phyloP scores from a whole-genome alignment of 2,113 vertebrate species.

The Clinocottus analis region DNA sequence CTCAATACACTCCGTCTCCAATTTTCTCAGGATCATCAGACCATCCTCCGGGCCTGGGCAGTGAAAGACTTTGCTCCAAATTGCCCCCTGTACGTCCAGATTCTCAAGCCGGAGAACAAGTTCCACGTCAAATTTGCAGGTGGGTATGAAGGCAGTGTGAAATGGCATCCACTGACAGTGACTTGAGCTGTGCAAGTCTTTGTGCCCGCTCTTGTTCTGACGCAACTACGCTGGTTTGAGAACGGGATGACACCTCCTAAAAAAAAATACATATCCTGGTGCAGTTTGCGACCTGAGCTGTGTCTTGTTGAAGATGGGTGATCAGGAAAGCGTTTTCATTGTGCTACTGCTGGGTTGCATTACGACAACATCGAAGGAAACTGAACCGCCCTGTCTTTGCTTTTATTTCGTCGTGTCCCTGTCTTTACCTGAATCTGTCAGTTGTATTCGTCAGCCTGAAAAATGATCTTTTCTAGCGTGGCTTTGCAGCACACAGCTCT shows the following conservation, averaged over 20 bases:
- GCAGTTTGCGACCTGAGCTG: slow-evolving; percentile 1
- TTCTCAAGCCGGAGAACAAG: slow-evolving; percentile 88
- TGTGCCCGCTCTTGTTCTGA: slow-evolving; percentile 6
- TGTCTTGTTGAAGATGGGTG: neutral
- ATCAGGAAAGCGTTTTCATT: slow-evolving; percentile 14
- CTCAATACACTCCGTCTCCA: slow-evolving; percentile 28
- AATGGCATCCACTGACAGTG: slow-evolving; percentile 12
- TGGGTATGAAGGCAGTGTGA: slow-evolving; percentile 53
- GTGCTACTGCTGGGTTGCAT: neutral
- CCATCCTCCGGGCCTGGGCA: slow-evolving; percentile 87
- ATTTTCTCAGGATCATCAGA: slow-evolving; percentile 86
- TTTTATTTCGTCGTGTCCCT: neutral
- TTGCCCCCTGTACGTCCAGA: slow-evolving; percentile 88
- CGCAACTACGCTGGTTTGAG: slow-evolving; percentile 3
- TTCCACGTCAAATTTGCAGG: slow-evolving; percentile 91
- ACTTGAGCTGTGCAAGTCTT: slow-evolving; percentile 1
- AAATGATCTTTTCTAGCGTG: slow-evolving; percentile 19
- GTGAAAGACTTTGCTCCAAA: slow-evolving; percentile 89
- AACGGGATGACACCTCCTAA: slow-evolving; percentile 6
- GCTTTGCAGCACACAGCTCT: slow-evolving; percentile 16
- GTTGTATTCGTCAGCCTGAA: slow-evolving; percentile 22
- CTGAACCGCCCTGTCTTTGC: slow-evolving; percentile 4
- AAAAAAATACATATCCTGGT: neutral
- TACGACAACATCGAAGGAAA: neutral
- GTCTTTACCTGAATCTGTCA: slow-evolving; percentile 20